A percentile compares a stretch with the other conserved stretches of the same genome.
Conservation (phyloP, 2,113 vertebrate species). For the Solenodon paradoxus region DNA sequence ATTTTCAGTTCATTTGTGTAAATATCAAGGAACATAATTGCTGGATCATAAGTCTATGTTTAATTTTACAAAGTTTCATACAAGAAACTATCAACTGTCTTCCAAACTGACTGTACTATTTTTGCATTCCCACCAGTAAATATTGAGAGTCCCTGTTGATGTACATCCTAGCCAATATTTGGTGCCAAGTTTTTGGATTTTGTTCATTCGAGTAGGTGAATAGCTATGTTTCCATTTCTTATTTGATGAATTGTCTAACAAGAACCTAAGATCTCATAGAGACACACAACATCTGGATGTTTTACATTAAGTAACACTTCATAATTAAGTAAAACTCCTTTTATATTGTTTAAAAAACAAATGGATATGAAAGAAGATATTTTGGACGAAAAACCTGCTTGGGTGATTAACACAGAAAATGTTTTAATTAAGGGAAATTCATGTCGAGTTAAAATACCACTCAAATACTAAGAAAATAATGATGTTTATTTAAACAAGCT, state of each 20-base stretch:
- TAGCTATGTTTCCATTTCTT: neutral
- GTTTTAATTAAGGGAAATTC: conserved; percentile 13
- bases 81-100: too few species aligned
- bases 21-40: neutral
- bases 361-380: neutral
- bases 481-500: conserved; percentile 20
- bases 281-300: neutral
- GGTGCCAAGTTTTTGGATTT: neutral
- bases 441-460: neutral
- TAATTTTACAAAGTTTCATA: neutral
- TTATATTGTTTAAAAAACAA: conserved; percentile 34
- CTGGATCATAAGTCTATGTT: neutral
- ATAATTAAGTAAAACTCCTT: too few species aligned
- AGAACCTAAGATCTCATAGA: neutral
- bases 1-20: neutral
- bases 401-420: neutral
- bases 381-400: neutral
- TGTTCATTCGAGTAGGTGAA: neutral
- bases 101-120: neutral
- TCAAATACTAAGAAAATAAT: neutral
- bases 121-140: neutral
- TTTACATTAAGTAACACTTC: neutral
- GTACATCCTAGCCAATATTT: neutral
- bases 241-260: neutral
- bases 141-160: neutral